Conservation (phyloP, 2,797 vertebrate species). For the Falco columbarius region DNA sequence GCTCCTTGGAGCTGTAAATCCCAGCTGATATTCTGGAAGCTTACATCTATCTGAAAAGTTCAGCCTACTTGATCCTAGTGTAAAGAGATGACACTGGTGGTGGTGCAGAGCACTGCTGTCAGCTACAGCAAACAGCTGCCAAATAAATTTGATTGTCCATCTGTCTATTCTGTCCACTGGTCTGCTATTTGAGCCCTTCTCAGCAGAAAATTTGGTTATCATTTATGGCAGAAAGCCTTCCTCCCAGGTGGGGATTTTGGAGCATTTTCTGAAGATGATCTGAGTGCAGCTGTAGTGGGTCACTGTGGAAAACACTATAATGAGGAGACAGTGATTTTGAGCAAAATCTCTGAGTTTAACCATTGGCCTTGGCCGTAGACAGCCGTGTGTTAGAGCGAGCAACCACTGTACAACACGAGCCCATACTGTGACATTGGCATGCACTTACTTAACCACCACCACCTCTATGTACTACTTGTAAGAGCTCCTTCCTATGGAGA, state of each 20-base stretch:
- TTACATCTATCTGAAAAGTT: background rate
- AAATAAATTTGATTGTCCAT: background rate
- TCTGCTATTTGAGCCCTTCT: background rate
- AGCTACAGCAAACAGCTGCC: background rate
- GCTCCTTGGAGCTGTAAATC: conserved; percentile 26
- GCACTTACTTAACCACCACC: background rate
- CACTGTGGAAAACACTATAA: background rate
- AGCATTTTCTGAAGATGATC: background rate
- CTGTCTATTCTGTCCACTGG: background rate
- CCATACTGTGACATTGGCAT: background rate
- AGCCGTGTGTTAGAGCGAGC: accelerated
- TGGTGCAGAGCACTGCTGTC: background rate
- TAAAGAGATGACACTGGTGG: background rate
- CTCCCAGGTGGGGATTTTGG: background rate
- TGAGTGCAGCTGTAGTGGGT: background rate
- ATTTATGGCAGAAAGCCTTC: background rate
- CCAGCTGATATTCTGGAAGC: background rate
- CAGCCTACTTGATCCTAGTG: conserved; percentile 7
- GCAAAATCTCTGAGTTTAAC: background rate
- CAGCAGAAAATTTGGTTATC: background rate
- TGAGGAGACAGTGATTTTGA: background rate
- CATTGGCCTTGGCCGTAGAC: background rate
- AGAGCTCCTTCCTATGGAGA: background rate
- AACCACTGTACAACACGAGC: background rate
- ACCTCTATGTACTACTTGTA: background rate